phyloP scores from a whole-genome alignment of 2,888 invertebrate genomes.

The Caenorhabditis wallacei region DNA sequence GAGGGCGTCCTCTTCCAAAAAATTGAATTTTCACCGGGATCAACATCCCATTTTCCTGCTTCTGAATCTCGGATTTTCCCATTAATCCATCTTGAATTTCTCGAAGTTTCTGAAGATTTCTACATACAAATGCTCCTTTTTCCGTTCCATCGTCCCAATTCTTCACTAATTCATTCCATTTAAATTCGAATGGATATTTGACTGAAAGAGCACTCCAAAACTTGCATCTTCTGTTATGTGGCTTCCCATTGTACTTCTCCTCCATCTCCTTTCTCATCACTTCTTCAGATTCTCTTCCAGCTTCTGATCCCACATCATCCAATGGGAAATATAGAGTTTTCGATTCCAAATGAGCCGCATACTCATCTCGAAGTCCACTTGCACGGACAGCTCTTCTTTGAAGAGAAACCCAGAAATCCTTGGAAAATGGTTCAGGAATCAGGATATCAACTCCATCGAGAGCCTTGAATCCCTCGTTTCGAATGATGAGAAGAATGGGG shows the following conservation, averaged over 20 bases:
- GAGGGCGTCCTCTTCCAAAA: conserved; percentile 69
- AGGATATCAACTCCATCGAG: conserved; percentile 71
- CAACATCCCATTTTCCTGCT: conserved; percentile 41
- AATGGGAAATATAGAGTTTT: conserved; percentile 68
- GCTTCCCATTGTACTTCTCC: conserved; percentile 62
- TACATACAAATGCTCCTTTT: conserved; percentile 30
- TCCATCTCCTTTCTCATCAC: conserved; percentile 61
- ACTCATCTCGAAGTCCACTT: conserved; percentile 76
- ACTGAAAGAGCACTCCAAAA: conserved; percentile 72
- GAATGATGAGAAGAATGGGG: conserved; percentile 65
- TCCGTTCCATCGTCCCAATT: conserved; percentile 60
- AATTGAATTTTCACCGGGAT: conserved; percentile 66
- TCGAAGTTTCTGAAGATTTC: conserved; percentile 36
- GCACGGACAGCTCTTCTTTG: conserved; percentile 76
- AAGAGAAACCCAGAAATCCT: conserved; percentile 77
- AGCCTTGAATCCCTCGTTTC: conserved; percentile 54
- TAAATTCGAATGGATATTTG: conserved; percentile 72
- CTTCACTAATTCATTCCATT: conserved; percentile 66
- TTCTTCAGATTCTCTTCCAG: conserved; percentile 59
- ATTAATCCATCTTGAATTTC: conserved; percentile 18
- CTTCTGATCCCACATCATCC: conserved; percentile 71
- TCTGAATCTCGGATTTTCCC: neutral
- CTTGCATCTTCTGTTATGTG: conserved; percentile 74
- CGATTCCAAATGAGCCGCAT: conserved; percentile 73
- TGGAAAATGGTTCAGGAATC: conserved; percentile 68